Base-by-base conservation (phyloP, 1,140 invertebrate genomes). In the Caenorhabditis remanei region DNA sequence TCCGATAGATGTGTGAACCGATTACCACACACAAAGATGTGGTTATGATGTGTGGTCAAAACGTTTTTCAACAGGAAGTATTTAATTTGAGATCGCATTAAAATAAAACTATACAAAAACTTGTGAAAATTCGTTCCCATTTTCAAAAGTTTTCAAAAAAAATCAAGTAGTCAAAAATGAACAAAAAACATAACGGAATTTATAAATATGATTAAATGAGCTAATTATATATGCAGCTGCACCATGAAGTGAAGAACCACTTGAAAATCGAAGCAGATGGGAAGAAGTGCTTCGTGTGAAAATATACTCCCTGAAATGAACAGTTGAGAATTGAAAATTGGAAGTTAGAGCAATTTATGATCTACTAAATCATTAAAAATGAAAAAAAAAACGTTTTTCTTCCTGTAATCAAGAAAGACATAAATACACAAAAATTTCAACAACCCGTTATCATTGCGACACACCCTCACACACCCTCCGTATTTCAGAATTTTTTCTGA, bases 191-290 rank as follows among this genome's bases (percentile, higher is more conserved):
- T 7, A 46, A 71, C 1, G 4, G 21, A 21, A 58, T n/a, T 21
- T 48, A n/a, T n/a, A 46, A n/a, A 50, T 46, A 7, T 24, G 2
- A 4, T 24, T 21, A 48, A 79, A 79, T 50, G 21, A 79, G 21
- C 21, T 48, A 79, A 50, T 50, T 50, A 79, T 7, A 43, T 79
- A 79, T 79, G 71, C 71, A 79, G 71, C 43, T 79, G 71, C 46
- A 11, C 46, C 16, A n/a, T 14, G 19, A 79, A 79, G n/a, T 50
- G 71, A 50, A 79, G 43, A 41, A 24, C 19, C n/a, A 79, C 71
- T 79, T 79, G 71, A 79, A 79, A 79, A 79, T 53, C 71, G 53
- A 4, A 50, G 71, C 71, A 79, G 71, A 79, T 79, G 71, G 43
- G 19, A 24, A 24, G 19, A 79, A 48, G 43, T 50, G 71, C 24